Evolutionary conservation across 2,888 invertebrate species (phyloP).

Genomic region (Rhyacophila evoluta): DNA sequence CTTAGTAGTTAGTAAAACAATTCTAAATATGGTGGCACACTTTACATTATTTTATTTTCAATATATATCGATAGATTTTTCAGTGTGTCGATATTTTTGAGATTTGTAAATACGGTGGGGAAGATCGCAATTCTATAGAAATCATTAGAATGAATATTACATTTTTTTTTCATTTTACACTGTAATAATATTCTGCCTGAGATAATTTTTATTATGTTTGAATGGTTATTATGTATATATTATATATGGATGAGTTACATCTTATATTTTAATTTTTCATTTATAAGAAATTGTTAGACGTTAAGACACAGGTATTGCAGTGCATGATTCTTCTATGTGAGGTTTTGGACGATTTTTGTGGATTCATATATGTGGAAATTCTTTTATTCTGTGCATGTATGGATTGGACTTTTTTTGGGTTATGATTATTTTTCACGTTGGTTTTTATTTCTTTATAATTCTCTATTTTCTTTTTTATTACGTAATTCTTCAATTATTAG

Average conservation of each 20-base stretch:
- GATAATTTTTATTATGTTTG: not conserved
- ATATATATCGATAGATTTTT: not conserved
- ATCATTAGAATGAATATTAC: not conserved
- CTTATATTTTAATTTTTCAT: too few relatives aligned
- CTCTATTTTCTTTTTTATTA: not conserved
- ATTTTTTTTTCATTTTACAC: not conserved
- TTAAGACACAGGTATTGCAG: slow-evolving; percentile 34
- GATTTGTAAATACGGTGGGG: not conserved
- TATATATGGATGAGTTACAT: not conserved
- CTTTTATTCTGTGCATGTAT: not conserved
- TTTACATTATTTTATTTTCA: not conserved
- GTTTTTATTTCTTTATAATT: not conserved
- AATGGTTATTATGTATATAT: not conserved
- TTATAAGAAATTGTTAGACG: not conserved
- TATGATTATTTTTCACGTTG: not conserved
- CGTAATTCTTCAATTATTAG: too few relatives aligned
- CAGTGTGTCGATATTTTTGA: not conserved
- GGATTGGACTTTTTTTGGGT: not conserved
- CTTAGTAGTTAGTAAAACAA: not conserved
- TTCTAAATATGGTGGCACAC: not conserved
- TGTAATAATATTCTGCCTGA: not conserved
- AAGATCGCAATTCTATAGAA: not conserved
- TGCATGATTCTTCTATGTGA: not conserved
- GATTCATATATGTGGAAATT: not conserved
- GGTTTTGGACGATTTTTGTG: not conserved